Evolutionary conservation across 2,113 vertebrate species (phyloP).

Genomic region (Aegithalos caudatus): DNA sequence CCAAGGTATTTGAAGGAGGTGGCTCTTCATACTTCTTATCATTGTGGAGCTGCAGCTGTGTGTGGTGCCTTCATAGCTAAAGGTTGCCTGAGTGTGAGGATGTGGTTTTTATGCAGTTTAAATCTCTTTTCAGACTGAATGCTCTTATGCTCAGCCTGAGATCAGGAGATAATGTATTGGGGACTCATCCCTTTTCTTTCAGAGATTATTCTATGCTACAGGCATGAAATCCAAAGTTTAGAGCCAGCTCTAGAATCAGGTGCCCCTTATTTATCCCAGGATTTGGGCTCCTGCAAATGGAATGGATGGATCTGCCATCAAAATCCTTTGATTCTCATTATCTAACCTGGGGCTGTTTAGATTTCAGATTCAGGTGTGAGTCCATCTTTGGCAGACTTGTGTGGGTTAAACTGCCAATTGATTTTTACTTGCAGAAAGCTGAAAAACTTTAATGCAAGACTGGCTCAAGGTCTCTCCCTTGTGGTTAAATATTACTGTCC

Average conservation of each 20-base stretch:
- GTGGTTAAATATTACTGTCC: not conserved
- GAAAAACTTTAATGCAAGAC: not conserved
- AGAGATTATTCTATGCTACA: not conserved
- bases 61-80: not conserved
- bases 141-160: not conserved
- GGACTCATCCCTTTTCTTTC: not conserved
- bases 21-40: not conserved
- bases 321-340: not conserved
- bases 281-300: not conserved
- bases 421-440: not conserved
- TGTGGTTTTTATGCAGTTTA: not conserved
- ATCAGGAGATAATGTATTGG: not conserved
- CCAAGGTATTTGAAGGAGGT: not conserved
- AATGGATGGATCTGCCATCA: not conserved
- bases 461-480: slow-evolving; percentile 46
- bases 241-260: not conserved
- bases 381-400: not conserved
- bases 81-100: not conserved
- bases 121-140: not conserved
- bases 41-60: not conserved
- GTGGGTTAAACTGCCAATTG: not conserved
- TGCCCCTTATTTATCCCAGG: not conserved
- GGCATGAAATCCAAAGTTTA: not conserved
- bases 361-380: not conserved
- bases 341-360: not conserved